Evolutionary conservation across 2,797 vertebrate genomes (phyloP).

Genomic region (Rachycentron canadum): DNA sequence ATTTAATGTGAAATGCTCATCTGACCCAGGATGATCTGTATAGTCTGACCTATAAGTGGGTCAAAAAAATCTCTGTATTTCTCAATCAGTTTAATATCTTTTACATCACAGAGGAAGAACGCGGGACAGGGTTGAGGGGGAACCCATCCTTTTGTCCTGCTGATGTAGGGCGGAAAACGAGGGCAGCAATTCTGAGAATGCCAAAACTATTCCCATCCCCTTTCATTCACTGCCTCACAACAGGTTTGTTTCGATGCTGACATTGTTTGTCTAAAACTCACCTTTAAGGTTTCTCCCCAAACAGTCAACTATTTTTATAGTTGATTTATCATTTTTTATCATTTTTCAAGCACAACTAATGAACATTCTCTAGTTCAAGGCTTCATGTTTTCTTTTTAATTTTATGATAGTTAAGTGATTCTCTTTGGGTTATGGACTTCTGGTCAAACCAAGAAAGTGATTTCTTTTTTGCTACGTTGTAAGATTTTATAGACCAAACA

Average conservation of each 20-base stretch:
- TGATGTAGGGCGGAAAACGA: constrained; percentile 87
- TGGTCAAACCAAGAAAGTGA: background rate
- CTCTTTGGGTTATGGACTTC: background rate
- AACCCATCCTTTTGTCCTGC: constrained; percentile 80
- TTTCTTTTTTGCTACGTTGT: background rate
- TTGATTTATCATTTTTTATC: background rate
- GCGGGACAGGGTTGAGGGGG: constrained; percentile 37
- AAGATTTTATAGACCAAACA: background rate
- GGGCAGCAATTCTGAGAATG: constrained; percentile 81
- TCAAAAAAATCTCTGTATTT: background rate
- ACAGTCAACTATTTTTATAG: background rate
- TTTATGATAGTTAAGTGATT: background rate
- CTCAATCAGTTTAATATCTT: constrained; percentile 20
- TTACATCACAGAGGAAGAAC: constrained; percentile 26
- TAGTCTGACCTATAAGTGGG: background rate
- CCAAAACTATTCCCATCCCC: constrained; percentile 31
- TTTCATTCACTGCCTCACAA: constrained; percentile 15
- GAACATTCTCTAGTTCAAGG: background rate
- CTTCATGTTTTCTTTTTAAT: background rate
- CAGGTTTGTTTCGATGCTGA: constrained; percentile 19
- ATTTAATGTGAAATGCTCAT: constrained; percentile 8
- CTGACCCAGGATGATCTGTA: background rate
- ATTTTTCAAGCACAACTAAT: background rate
- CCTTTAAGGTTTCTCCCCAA: constrained; percentile 1
- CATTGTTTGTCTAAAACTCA: background rate